Conservation (phyloP, 23 tunicate species). For the Clavelina lepadiformis region DNA sequence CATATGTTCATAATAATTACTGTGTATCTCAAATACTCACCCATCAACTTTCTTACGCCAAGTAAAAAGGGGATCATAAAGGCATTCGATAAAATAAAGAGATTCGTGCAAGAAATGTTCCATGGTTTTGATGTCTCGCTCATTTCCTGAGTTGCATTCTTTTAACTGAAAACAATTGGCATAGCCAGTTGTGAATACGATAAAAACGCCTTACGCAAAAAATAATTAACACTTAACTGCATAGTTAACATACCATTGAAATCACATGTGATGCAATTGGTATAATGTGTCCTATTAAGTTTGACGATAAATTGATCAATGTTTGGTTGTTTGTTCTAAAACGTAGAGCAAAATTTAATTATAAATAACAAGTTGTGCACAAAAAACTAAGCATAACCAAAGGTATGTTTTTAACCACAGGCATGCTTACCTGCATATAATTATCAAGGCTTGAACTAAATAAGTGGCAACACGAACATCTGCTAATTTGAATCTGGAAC, state of each 20-base stretch:
- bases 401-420: too few species aligned
- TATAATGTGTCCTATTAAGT: slow-evolving; percentile 46
- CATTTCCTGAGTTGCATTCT: background rate
- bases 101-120: slow-evolving; percentile 5
- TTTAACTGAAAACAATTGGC: background rate
- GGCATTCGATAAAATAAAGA: slow-evolving; percentile 45
- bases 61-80: slow-evolving; percentile 57
- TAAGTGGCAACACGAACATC: slow-evolving; percentile 33
- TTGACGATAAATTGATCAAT: slow-evolving; percentile 36
- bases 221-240: background rate
- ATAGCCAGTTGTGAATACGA: background rate
- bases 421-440: slow-evolving; percentile 39
- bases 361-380: too few species aligned
- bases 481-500: slow-evolving; percentile 1
- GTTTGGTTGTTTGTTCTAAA: slow-evolving; percentile 4
- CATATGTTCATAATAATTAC: background rate
- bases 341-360: background rate
- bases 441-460: slow-evolving; percentile 33
- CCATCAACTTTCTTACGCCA: slow-evolving; percentile 33
- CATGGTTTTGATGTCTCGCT: background rate
- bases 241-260: slow-evolving; percentile 25
- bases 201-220: too few species aligned
- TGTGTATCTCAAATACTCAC: background rate
- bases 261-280: slow-evolving; percentile 52
- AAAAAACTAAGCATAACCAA: too few species aligned